Base-by-base conservation (phyloP, 2,888 invertebrate genomes). In the Urechis unicinctus region DNA sequence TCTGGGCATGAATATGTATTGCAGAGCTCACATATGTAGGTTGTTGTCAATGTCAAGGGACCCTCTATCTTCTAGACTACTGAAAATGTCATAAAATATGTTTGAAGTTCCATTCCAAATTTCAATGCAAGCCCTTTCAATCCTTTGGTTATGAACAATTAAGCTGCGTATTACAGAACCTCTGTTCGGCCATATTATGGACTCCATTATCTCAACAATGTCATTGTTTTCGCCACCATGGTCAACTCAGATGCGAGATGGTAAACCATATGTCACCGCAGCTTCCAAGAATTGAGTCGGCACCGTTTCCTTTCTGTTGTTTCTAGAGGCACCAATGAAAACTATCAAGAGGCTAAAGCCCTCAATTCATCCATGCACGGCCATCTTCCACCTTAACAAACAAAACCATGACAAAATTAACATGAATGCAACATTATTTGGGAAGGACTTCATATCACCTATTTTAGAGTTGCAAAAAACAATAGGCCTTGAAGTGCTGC, bases 301-400 rank as follows among this genome's bases (percentile, higher is more conserved):
- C 5, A 53, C 53, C 6, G 53, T 46, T 21, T 13, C 30, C 3
- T n/a, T 17, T 17, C 30, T 6, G 53, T 53, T 53, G 25, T 53
- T 46, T 2, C 29, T 22, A 5, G 46, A 26, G 17, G 28, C 28
- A 17, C 30, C 4, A 17, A 53, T 1, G 46, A 46, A 53, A 13
- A 46, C 46, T 13, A 31, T 17, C 13, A 28, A n/a, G 4, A 45
- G n/a, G n/a, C 21, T 30, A 24, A 17, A 46, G 1, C 53, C 53
- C 9, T 53, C 53, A 46, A 46, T 43, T 2, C 46, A 45, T 5
- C 46, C 53, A 30, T 53, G 53, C 9, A 53, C 46, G 9, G 46
- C 46, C 28, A 53, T 17, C 9, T 26, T 45, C 46, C 53, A 53
- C 31, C 53, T 53, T n/a, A 43, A 50, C n/a, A n/a, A n/a, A n/a